Evolutionary conservation across 1,140 invertebrate genomes (phyloP).

Genomic region (Dysdera silvatica): DNA sequence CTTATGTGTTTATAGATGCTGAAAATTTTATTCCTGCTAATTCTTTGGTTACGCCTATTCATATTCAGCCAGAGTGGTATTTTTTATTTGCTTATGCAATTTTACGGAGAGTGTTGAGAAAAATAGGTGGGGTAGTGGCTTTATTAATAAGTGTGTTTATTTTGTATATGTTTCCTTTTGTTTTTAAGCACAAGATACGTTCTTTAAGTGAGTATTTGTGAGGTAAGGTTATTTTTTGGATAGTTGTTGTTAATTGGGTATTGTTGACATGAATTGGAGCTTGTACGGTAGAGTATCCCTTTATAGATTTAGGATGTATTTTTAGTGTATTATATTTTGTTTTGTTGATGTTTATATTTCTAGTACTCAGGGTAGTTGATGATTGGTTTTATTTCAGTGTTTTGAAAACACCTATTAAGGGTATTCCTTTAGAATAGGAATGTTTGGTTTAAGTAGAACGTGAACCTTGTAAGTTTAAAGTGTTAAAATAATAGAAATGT

Average conservation of each 20-base stretch:
- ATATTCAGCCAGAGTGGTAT: constrained; percentile 69
- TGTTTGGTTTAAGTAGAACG: constrained; percentile 11
- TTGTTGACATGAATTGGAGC: constrained; percentile 59
- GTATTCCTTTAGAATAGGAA: not conserved
- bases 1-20: constrained; percentile 55
- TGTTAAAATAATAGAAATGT: too few species aligned
- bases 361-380: constrained; percentile 55
- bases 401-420: not conserved
- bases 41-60: constrained; percentile 57
- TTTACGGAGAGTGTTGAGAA: constrained; percentile 62
- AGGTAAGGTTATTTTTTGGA: constrained; percentile 54
- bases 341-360: too few species aligned
- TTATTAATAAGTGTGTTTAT: constrained; percentile 56
- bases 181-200: constrained; percentile 49
- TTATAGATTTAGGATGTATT: constrained; percentile 53
- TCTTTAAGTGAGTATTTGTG: too few species aligned
- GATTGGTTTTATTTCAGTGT: not conserved
- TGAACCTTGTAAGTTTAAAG: constrained; percentile 8
- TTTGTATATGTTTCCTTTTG: constrained; percentile 51
- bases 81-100: constrained; percentile 68
- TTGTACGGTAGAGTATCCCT: constrained; percentile 54
- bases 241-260: constrained; percentile 48
- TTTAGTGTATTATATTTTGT: constrained; percentile 52
- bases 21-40: constrained; percentile 63
- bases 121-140: constrained; percentile 62